Evolutionary conservation across 2,888 invertebrate genomes (phyloP).

Genomic region (Eupithecia exiguata): DNA sequence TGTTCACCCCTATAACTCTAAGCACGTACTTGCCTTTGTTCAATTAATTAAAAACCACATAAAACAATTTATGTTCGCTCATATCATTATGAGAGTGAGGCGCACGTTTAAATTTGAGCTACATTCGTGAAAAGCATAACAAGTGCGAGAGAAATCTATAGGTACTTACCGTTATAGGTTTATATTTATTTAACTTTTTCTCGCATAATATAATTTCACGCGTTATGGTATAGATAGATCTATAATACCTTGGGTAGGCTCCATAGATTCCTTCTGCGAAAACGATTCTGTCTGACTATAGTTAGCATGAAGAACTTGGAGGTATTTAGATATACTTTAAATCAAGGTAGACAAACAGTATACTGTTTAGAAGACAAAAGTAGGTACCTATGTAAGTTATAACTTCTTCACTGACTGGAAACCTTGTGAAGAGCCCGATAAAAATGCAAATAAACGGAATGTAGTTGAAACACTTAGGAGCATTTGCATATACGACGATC

Average conservation of each 20-base stretch:
- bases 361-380: too few species aligned
- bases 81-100: conserved; percentile 37
- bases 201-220: background rate
- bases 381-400: too few species aligned
- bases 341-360: background rate
- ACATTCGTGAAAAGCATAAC: conserved; percentile 32
- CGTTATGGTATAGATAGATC: too few species aligned
- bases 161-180: background rate
- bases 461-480: conserved; percentile 59
- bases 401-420: conserved; percentile 18
- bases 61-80: conserved; percentile 40
- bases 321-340: background rate
- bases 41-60: conserved; percentile 43
- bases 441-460: conserved; percentile 58
- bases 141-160: conserved; percentile 8
- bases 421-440: conserved; percentile 54
- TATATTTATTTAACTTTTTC: background rate
- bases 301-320: background rate
- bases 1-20: conserved; percentile 39
- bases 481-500: conserved; percentile 57
- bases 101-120: conserved; percentile 31
- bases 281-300: background rate
- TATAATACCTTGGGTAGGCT: background rate
- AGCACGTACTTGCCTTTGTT: conserved; percentile 42
- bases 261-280: background rate